Conservation (phyloP, 2,113 vertebrate genomes). For the Propithecus coquereli region DNA sequence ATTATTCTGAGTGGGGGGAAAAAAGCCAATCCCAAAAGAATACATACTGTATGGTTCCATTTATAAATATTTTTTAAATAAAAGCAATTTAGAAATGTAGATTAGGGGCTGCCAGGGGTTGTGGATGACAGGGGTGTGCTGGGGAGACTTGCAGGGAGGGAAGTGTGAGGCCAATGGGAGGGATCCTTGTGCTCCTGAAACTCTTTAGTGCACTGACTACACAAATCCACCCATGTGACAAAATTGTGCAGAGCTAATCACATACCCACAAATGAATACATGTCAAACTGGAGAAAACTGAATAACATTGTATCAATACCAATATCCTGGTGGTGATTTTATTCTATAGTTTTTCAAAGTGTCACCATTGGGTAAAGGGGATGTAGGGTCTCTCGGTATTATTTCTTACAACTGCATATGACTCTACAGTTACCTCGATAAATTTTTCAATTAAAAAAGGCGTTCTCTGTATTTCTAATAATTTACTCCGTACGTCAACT, state of each 20-base stretch:
- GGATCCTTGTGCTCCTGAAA: neutral
- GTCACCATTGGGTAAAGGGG: neutral
- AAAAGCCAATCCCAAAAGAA: neutral
- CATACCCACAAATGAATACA: neutral
- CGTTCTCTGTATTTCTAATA: neutral
- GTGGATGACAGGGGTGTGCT: neutral
- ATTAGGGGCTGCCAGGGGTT: neutral
- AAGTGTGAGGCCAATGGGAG: neutral
- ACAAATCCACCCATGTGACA: neutral
- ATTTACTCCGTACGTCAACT: neutral
- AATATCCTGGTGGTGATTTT: neutral
- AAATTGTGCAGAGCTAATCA: neutral
- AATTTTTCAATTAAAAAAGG: neutral
- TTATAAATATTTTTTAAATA: neutral
- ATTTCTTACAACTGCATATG: neutral
- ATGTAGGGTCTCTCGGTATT: neutral
- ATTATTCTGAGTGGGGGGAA: neutral
- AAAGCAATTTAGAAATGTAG: neutral
- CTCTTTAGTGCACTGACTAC: neutral
- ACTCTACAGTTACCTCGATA: neutral
- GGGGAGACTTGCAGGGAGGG: neutral
- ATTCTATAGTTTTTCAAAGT: neutral
- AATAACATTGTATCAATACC: neutral
- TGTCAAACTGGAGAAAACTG: neutral
- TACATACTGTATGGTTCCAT: neutral